A percentile compares a stretch with the other conserved stretches of the same genome.
Conservation (phyloP, 1,140 invertebrate species). For the Platorchestia sp. region DNA sequence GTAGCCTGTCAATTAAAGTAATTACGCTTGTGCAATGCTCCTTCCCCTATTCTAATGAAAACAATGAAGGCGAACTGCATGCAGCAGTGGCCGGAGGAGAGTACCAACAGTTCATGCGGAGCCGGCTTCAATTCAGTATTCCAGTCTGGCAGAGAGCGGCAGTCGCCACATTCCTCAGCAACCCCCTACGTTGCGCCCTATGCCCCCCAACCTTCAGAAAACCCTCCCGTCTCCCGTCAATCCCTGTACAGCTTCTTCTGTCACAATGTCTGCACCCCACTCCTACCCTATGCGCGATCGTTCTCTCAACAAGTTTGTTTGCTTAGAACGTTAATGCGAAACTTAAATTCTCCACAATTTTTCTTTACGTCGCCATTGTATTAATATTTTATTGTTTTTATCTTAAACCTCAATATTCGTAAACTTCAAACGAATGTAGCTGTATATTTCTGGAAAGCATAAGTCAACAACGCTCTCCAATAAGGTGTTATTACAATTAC, state of each 20-base stretch:
- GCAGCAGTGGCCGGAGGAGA: neutral
- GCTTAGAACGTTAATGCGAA: neutral
- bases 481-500: neutral
- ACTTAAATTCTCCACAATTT: neutral
- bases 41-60: neutral
- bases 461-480: neutral
- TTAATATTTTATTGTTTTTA: neutral
- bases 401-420: neutral
- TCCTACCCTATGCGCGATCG: neutral
- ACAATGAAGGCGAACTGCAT: neutral
- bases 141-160: conserved; percentile 3
- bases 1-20: neutral
- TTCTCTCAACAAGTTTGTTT: neutral
- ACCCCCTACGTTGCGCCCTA: neutral
- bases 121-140: neutral
- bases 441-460: neutral
- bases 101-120: neutral
- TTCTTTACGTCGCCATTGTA: neutral
- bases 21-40: neutral
- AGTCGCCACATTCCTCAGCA: neutral
- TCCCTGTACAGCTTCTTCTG: neutral
- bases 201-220: neutral
- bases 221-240: conserved; percentile 3
- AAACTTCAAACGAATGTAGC: neutral
- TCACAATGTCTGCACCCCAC: neutral